Evolutionary conservation across 2,797 vertebrate species (phyloP).

Genomic region (Brotula barbata): DNA sequence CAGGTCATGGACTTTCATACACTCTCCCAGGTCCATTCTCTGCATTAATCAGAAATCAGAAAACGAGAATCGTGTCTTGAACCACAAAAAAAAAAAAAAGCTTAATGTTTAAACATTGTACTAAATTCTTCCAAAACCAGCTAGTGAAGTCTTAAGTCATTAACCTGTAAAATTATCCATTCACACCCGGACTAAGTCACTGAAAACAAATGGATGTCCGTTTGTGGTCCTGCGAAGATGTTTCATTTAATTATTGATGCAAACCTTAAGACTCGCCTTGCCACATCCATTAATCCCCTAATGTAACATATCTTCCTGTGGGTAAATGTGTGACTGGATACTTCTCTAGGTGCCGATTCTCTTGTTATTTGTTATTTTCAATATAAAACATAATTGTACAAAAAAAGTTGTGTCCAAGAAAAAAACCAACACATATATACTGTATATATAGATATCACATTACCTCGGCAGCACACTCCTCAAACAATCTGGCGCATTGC

Average conservation of each 20-base stretch:
- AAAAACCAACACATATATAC: no score
- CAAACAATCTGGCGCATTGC: neutral
- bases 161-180: no score
- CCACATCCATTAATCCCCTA: neutral
- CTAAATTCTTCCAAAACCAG: no score
- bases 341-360: no score
- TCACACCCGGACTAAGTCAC: no score
- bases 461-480: neutral
- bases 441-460: no score
- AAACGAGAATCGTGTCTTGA: neutral
- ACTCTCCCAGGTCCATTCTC: slow-evolving; percentile 99
- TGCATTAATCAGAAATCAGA: slow-evolving; percentile 61
- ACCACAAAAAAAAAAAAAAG: neutral
- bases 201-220: slow-evolving; percentile 1
- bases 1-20: slow-evolving; percentile 95
- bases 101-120: no score
- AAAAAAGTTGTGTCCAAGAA: neutral
- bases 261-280: neutral
- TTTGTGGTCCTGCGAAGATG: neutral
- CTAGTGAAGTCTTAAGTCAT: no score
- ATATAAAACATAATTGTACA: neutral
- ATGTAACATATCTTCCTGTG: neutral
- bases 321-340: neutral
- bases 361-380: no score
- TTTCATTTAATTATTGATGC: slow-evolving; percentile 1